Evolutionary conservation across 2,113 vertebrate genomes (phyloP).

Genomic region (Ardeotis arabs): DNA sequence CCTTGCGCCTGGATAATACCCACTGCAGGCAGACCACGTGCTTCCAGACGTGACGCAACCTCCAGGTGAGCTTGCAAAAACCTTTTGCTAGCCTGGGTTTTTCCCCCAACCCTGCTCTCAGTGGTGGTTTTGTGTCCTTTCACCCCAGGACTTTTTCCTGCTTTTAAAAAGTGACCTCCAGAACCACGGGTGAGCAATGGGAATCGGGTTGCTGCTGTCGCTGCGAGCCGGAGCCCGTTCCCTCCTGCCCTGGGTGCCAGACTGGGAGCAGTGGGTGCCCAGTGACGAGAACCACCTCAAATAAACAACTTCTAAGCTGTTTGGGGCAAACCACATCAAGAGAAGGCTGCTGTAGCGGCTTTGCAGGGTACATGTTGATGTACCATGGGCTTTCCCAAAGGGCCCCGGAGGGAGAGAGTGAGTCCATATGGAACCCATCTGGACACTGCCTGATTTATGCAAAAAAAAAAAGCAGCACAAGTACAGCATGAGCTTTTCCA

Average conservation of each 20-base stretch:
- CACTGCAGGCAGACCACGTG: not conserved
- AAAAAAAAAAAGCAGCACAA: not conserved
- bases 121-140: not conserved
- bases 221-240: not conserved
- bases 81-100: not conserved
- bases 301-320: not conserved
- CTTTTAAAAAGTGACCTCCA: not conserved
- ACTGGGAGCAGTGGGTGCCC: accelerated
- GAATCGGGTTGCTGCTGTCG: not conserved
- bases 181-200: not conserved
- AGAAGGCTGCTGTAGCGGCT: not conserved
- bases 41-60: not conserved
- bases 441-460: not conserved
- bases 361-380: not conserved
- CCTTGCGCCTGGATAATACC: not conserved
- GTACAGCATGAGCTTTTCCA: not conserved
- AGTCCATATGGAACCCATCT: slow-evolving; percentile 1
- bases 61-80: not conserved
- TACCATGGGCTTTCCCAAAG: not conserved
- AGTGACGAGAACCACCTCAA: not conserved
- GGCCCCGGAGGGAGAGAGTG: not conserved
- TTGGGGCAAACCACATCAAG: not conserved
- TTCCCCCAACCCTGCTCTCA: accelerated
- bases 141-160: not conserved
- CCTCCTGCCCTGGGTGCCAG: not conserved